Percentiles rank a stretch among this genome's conserved stretches.
Conservation (phyloP, 2,888 invertebrate species). For the Tetragnatha montana region DNA sequence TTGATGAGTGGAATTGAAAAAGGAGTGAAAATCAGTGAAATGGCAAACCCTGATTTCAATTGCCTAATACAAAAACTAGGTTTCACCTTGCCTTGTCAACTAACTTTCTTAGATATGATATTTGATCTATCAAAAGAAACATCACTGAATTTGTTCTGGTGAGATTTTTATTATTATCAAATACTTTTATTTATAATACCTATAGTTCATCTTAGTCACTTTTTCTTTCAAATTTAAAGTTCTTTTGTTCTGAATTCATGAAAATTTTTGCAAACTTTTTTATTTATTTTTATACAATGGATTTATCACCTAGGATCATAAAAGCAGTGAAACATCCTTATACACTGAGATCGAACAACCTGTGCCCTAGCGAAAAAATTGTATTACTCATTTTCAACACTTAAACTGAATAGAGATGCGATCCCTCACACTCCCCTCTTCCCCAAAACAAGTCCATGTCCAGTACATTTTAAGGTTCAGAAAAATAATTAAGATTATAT, state of each 20-base stretch:
- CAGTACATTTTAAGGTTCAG: too few relatives aligned
- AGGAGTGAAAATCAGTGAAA: constrained; percentile 32
- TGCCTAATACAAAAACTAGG: constrained; percentile 8
- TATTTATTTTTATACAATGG: too few relatives aligned
- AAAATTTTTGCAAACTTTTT: neutral
- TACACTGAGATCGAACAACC: too few relatives aligned
- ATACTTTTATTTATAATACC: neutral
- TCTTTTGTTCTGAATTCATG: neutral
- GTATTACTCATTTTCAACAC: too few relatives aligned
- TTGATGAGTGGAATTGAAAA: constrained; percentile 38
- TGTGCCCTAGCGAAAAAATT: too few relatives aligned
- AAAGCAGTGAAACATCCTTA: too few relatives aligned
- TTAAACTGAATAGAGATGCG: too few relatives aligned
- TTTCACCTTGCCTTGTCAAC: constrained; percentile 73
- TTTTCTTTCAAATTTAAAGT: neutral
- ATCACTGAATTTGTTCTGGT: constrained; percentile 75
- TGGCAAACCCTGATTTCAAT: constrained; percentile 1
- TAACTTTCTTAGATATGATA: constrained; percentile 75
- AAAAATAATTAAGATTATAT: too few relatives aligned
- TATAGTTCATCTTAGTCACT: too few relatives aligned
- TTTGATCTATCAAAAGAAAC: constrained; percentile 76
- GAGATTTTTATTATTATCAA: constrained; percentile 8
- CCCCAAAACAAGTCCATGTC: too few relatives aligned
- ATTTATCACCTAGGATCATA: too few relatives aligned
- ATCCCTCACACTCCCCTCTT: too few relatives aligned